Conservation (phyloP, 1,140 invertebrate species). For the Polypedilum vanderplanki region DNA sequence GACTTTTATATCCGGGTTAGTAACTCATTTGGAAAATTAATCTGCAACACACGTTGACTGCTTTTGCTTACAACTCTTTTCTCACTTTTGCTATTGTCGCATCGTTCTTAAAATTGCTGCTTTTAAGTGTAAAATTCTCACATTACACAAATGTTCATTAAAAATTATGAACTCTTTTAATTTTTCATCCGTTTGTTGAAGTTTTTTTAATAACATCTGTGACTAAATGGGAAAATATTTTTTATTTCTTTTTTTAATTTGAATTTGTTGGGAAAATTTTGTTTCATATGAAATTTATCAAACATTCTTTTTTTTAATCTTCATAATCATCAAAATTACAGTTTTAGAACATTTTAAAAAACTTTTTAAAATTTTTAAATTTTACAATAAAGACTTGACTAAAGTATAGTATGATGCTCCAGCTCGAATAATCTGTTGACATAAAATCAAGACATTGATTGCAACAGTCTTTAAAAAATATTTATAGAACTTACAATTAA, state of each 20-base stretch:
- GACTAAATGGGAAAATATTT: too few relatives aligned
- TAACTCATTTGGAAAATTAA: slow-evolving; percentile 14
- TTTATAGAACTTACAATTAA: not conserved
- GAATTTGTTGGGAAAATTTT: too few relatives aligned
- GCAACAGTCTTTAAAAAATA: slow-evolving; percentile 35
- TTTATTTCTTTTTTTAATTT: too few relatives aligned
- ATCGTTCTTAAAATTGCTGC: not conserved
- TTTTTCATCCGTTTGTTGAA: too few relatives aligned
- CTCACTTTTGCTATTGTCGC: not conserved
- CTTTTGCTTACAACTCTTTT: not conserved
- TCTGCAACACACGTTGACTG: not conserved
- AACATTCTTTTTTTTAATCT: too few relatives aligned
- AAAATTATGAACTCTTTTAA: not conserved
- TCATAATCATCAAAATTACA: too few relatives aligned
- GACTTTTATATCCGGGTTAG: slow-evolving; percentile 3
- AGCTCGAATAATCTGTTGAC: slow-evolving; percentile 39
- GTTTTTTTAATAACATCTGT: too few relatives aligned
- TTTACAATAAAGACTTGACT: slow-evolving; percentile 39
- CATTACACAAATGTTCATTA: not conserved
- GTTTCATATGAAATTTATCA: too few relatives aligned
- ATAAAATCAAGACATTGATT: slow-evolving; percentile 32
- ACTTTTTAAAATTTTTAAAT: not conserved
- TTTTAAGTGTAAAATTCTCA: not conserved
- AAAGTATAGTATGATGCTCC: slow-evolving; percentile 42
- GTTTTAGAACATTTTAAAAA: too few relatives aligned